Base-by-base conservation (phyloP, 2,797 vertebrate genomes). In the Chiloscyllium punctatum region DNA sequence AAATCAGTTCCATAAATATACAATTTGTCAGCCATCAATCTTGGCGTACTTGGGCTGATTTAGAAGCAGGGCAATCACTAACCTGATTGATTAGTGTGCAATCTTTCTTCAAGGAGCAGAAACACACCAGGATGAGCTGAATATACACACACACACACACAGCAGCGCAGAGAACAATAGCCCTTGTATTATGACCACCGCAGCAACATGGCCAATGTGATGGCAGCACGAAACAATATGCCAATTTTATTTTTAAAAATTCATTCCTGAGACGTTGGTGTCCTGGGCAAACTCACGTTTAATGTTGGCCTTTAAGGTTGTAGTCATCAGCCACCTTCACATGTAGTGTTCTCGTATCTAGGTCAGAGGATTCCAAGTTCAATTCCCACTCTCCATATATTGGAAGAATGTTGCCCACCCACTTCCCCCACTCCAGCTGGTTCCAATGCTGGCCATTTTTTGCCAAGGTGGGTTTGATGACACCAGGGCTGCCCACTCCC, bases 1-100 rank as follows among this genome's bases (percentile, higher is more conserved):
- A 57, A 95, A 95, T 95, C 94, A 74, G 48, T 95, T 74, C 48
- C 48, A 77, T 95, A 95, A 77, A 77, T 77, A 77, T 69, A 77
- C 72, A 53, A 57, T 51, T 72, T 51, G 48, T 57, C 30, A 95
- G 53, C 27, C 72, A 95, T 95, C 51, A 95, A 74, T 94, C 68
- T 95, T 72, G 4, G 48, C 9, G 71, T 77, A 23, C 51, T 95
- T 57, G 71, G 94, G 71, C 69, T 53, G 94, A 95, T 95, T 77
- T 30, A 57, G 51, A 77, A 95, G 68, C 30, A 33, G 33, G 15
- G 16, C 71, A 51, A 23, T 48, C n/a, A 18, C 21, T 53, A 77
- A 53, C 48, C 8, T 57, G 21, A 94, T 69, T 94, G 69, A 95
- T 77, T 77, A 95, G 16, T 18, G 27, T 71, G 21, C 30, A 33